Conservation (phyloP, 2,888 invertebrate genomes). For the Rhagonycha fulva region DNA sequence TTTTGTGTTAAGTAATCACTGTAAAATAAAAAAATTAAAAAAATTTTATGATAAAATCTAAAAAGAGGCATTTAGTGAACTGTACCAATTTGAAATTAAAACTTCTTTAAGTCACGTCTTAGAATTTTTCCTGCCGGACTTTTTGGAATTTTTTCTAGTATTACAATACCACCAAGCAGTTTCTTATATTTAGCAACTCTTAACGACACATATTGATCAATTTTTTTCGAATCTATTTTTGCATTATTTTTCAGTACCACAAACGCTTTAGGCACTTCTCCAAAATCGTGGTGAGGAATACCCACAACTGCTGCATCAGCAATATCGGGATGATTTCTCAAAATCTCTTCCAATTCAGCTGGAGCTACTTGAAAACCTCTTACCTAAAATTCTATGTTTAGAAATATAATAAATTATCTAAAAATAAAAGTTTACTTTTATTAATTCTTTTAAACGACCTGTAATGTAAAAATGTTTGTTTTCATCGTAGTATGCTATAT, state of each 20-base stretch:
- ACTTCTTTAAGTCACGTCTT: slow-evolving; percentile 51
- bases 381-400: slow-evolving; percentile 24
- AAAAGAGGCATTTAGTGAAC: not conserved
- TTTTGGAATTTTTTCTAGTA: slow-evolving; percentile 63
- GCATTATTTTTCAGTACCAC: slow-evolving; percentile 61
- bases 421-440: slow-evolving; percentile 57
- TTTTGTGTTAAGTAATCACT: no score
- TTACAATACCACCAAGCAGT: slow-evolving; percentile 60
- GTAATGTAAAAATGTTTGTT: slow-evolving; percentile 68
- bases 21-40: no score
- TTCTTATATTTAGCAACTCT: slow-evolving; percentile 79
- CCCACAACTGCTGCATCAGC: slow-evolving; percentile 85
- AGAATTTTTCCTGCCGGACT: slow-evolving; percentile 65
- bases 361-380: slow-evolving; percentile 81
- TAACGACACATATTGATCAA: slow-evolving; percentile 65
- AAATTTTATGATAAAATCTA: no score
- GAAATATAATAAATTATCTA: not conserved
- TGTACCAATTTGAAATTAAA: slow-evolving; percentile 7
- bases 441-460: slow-evolving; percentile 78
- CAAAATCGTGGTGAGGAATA: slow-evolving; percentile 66
- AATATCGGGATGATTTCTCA: slow-evolving; percentile 74
- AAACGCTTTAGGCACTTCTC: slow-evolving; percentile 79
- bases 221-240: slow-evolving; percentile 58
- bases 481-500: slow-evolving; percentile 61
- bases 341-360: slow-evolving; percentile 79